Evolutionary conservation across 2,888 invertebrate genomes (phyloP).

Genomic region (Autographa pulchrina): DNA sequence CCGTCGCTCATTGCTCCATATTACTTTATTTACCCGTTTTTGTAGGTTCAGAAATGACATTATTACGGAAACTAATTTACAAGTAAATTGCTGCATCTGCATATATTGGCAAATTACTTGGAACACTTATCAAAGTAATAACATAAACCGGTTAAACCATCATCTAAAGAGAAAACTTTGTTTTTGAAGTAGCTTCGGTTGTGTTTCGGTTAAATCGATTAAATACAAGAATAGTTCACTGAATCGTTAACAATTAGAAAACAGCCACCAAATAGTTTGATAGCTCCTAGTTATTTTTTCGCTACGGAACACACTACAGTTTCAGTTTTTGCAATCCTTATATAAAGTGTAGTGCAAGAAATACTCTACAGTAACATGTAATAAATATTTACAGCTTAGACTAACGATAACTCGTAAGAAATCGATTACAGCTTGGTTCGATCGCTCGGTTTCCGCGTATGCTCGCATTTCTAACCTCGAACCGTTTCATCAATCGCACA

Average conservation of each 20-base stretch:
- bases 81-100: not conserved
- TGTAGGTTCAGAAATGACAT: not conserved
- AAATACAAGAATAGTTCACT: not conserved
- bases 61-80: slow-evolving; percentile 4
- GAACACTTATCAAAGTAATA: not conserved
- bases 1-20: not conserved
- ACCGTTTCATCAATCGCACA: not conserved
- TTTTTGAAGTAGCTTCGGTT: slow-evolving; percentile 4
- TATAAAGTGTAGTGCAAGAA: not conserved
- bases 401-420: not conserved
- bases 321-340: no score
- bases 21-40: not conserved
- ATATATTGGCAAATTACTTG: not conserved
- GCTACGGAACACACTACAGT: not conserved
- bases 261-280: no score
- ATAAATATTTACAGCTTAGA: slow-evolving; percentile 6
- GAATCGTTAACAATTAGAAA: not conserved
- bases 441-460: slow-evolving; percentile 4
- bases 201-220: not conserved
- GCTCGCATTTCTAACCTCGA: slow-evolving; percentile 1
- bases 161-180: not conserved
- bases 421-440: not conserved
- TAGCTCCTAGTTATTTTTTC: not conserved
- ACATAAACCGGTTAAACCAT: not conserved
- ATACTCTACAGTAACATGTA: not conserved